These are phyloP conservation scores for Prosapia bicincta DNA, from an alignment of 2,888 invertebrate species.

Conservation along the genomic window DNA sequence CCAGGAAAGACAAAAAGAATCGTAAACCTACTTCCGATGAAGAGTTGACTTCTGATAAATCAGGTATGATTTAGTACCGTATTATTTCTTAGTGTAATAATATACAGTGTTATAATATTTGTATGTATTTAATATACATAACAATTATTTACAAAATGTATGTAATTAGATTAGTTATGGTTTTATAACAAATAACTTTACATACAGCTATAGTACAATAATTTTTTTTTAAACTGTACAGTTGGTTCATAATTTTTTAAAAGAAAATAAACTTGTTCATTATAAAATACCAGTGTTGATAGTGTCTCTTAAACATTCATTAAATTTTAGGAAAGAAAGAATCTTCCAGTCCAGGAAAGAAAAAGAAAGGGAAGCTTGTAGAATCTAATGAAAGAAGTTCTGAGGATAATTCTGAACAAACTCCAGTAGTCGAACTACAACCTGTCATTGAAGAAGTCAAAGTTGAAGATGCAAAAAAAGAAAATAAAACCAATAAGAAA, in stretches of 20 bases:
- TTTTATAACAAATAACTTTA: too few relatives aligned
- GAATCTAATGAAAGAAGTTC: not conserved
- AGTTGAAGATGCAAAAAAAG: constrained; percentile 29
- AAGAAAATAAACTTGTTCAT: too few relatives aligned
- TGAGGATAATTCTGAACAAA: not conserved
- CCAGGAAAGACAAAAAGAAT: constrained; percentile 69
- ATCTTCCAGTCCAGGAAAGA: constrained; percentile 37
- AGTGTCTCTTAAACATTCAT: too few relatives aligned
- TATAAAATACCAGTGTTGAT: too few relatives aligned
- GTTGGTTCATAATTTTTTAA: too few relatives aligned
- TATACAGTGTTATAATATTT: too few relatives aligned
- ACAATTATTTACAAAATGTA: too few relatives aligned
- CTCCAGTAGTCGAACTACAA: not conserved
- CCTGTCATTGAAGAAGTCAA: constrained; percentile 20
- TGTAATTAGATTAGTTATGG: too few relatives aligned
- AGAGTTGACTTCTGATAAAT: constrained; percentile 29
- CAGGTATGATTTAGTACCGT: constrained; percentile 1
- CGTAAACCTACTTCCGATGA: constrained; percentile 52
- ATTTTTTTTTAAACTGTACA: too few relatives aligned
- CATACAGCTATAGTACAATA: too few relatives aligned
- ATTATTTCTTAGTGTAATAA: too few relatives aligned
- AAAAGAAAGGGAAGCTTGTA: constrained; percentile 37
- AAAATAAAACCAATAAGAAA: constrained; percentile 46
- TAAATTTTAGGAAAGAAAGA: constrained; percentile 41
- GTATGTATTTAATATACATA: too few relatives aligned